Conservation (phyloP, 1,140 invertebrate species). For the Drosophila sulfurigaster region DNA sequence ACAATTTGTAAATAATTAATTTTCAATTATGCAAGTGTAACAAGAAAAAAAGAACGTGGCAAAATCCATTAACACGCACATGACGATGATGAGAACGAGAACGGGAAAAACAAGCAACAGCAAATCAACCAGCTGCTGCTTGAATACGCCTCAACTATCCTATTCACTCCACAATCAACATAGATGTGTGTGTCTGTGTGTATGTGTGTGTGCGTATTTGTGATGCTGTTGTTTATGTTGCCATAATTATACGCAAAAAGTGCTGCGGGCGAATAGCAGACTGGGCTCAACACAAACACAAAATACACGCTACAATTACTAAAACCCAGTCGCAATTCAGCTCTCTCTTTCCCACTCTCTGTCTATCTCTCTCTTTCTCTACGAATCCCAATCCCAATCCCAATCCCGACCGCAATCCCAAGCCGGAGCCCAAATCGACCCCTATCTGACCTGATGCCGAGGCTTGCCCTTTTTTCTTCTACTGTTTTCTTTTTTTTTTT, state of each 20-base stretch:
- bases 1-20: slow-evolving; percentile 82
- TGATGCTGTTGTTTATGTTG: slow-evolving; percentile 65
- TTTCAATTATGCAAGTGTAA: slow-evolving; percentile 76
- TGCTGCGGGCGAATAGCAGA: slow-evolving; percentile 57
- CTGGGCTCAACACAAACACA: slow-evolving; percentile 38
- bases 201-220: slow-evolving; percentile 12
- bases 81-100: slow-evolving; percentile 1
- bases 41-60: slow-evolving; percentile 11
- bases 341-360: no score
- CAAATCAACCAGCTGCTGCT: slow-evolving; percentile 22
- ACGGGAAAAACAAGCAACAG: neutral
- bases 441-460: slow-evolving; percentile 16
- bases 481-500: neutral
- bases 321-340: neutral
- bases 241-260: slow-evolving; percentile 73
- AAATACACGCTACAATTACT: slow-evolving; percentile 30
- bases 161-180: neutral
- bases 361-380: no score
- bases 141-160: slow-evolving; percentile 20
- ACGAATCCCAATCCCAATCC: no score
- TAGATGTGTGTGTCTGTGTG: neutral
- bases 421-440: neutral
- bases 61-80: slow-evolving; percentile 72
- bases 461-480: slow-evolving; percentile 13
- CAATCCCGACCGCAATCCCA: neutral